Conservation (phyloP, 1,140 invertebrate species). For the Epicauta chinensis region DNA sequence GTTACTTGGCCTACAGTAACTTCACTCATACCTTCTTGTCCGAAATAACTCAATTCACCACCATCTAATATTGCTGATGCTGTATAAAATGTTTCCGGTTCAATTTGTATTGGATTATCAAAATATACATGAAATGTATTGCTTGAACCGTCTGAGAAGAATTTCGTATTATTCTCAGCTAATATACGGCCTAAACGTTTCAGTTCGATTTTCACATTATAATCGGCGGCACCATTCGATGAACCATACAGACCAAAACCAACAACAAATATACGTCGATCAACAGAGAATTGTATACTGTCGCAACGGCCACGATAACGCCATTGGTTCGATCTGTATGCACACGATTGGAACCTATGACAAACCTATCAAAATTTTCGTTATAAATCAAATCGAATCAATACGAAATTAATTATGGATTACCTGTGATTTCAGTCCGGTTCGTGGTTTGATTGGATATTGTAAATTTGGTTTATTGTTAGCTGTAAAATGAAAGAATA, state of each 20-base stretch:
- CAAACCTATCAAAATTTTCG: constrained; percentile 61
- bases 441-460: constrained; percentile 73
- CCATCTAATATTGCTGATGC: constrained; percentile 86
- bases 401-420: not conserved
- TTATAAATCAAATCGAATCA: no score
- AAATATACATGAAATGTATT: constrained; percentile 93
- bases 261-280: constrained; percentile 86
- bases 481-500: constrained; percentile 85
- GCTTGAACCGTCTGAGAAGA: constrained; percentile 89
- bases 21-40: constrained; percentile 91
- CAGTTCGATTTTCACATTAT: constrained; percentile 84
- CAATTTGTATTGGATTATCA: constrained; percentile 85
- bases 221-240: constrained; percentile 85
- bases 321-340: constrained; percentile 94
- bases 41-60: constrained; percentile 87
- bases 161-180: constrained; percentile 85
- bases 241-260: constrained; percentile 90
- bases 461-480: constrained; percentile 72
- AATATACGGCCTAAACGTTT: constrained; percentile 78
- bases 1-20: constrained; percentile 82
- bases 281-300: constrained; percentile 89
- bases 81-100: constrained; percentile 86
- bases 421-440: constrained; percentile 83
- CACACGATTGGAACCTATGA: constrained; percentile 92
- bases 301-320: constrained; percentile 86